Evolutionary conservation across 1,140 invertebrate genomes (phyloP).

Genomic region (Carposina sasakii): DNA sequence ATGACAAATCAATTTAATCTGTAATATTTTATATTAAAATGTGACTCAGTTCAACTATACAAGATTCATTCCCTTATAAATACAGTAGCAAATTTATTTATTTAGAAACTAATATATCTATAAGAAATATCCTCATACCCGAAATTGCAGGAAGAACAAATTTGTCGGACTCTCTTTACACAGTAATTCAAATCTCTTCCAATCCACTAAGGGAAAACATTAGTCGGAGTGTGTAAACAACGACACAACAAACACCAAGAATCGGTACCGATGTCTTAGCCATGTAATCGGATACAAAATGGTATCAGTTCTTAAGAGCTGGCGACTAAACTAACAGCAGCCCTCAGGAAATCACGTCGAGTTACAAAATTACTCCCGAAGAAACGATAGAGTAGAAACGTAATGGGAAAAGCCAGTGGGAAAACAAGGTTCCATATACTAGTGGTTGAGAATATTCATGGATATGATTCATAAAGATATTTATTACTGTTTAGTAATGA

Average conservation of each 20-base stretch:
- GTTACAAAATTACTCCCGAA: constrained; percentile 28
- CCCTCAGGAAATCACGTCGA: constrained; percentile 37
- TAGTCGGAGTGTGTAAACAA: constrained; percentile 47
- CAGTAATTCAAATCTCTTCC: constrained; percentile 45
- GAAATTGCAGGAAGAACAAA: no score
- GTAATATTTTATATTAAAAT: no score
- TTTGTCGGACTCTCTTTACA: constrained; percentile 25
- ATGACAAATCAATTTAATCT: no score
- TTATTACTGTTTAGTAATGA: no score
- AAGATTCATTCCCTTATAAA: no score
- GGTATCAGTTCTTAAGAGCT: constrained; percentile 38
- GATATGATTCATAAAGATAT: no score
- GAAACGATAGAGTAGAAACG: constrained; percentile 21
- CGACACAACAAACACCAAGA: constrained; percentile 4
- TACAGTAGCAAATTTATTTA: no score
- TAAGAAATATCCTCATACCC: no score
- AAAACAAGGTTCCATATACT: no score
- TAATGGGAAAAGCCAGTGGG: constrained; percentile 19
- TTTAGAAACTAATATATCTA: no score
- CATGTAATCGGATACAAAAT: constrained; percentile 60
- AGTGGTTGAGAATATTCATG: no score
- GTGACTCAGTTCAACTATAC: no score
- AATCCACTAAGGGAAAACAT: constrained; percentile 47
- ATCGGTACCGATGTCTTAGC: constrained; percentile 31
- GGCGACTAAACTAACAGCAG: constrained; percentile 30